Evolutionary conservation across 2,113 vertebrate genomes (phyloP), one percentile per base, ranked within the genome.

Genomic region (Anolis sagrei): DNA sequence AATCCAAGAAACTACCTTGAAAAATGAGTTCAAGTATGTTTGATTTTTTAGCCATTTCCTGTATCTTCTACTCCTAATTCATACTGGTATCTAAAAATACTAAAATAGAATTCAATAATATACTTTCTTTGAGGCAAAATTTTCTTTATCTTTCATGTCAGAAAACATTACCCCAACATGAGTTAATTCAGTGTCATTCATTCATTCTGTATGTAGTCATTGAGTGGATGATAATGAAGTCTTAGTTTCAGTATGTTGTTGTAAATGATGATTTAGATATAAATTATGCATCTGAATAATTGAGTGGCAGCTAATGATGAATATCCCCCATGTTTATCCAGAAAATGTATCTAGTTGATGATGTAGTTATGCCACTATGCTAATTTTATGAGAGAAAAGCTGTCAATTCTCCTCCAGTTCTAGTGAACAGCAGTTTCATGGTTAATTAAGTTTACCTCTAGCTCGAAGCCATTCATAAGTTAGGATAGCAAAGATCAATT

Each of bases 121-220:
- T 58, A 58, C 54, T 58, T 58, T 14, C 54, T 58, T 58, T 16
- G 10, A 58, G 54, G 54, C 54, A 58, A 58, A 16, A 58, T 58
- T 58, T 58, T 13, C 54, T 58, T 58, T 58, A 58, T 16, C 54
- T 58, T 58, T 3, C 54, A 16, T 58, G 54, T 58, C 54, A 58
- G 13, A 58, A 36, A 54, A 16, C 36, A 61, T 36, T 10, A 49
- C 23, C 27, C 68, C 74, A 36, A 36, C 23, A 51, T 82, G n/a
- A 54, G n/a, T 51, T 68, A 68, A 76, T 32, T 68, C 48, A 84
- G 21, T 83, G 39, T 61, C 49, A 19, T 77, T 84, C 44, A 51
- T 27, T 27, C 4, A 69, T 19, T 54, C 44, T 69, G 23, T 5
- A 68, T 39, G 62, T 76, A 68, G 58, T 76, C n/a, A 49, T 64